Evolutionary conservation across 2,797 vertebrate genomes (phyloP).

Genomic region (Nothura maculosa): DNA sequence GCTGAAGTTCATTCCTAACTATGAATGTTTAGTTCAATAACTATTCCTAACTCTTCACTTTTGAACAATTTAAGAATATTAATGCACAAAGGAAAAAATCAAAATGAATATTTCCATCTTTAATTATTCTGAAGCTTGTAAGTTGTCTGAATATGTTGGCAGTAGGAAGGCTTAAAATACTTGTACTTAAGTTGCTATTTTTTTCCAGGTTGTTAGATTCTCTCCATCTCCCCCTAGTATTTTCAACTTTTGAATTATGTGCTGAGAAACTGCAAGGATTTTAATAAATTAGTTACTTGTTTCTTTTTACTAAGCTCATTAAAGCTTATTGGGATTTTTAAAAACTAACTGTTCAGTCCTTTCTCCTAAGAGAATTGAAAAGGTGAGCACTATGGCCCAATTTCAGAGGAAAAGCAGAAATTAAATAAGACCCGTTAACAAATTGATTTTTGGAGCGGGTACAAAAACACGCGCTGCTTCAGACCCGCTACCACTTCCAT

Average conservation of each 20-base stretch:
- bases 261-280: not conserved
- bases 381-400: not conserved
- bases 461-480: not conserved
- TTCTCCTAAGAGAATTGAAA: not conserved
- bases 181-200: not conserved
- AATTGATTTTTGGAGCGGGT: not conserved
- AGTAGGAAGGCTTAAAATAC: not conserved
- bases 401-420: not conserved
- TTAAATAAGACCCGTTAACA: not conserved
- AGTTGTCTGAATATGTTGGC: not conserved
- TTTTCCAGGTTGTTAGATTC: not conserved
- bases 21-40: too few species aligned
- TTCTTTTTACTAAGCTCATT: not conserved
- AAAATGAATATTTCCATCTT: not conserved
- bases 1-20: not conserved
- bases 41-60: not conserved
- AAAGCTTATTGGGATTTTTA: not conserved
- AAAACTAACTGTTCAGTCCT: not conserved
- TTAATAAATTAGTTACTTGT: slow-evolving; percentile 6
- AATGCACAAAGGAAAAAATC: not conserved
- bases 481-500: slow-evolving; percentile 3
- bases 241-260: not conserved
- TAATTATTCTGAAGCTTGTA: not conserved
- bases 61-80: not conserved
- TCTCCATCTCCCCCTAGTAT: not conserved